A percentile compares a stretch with the other conserved stretches of the same genome.
phyloP scores from a whole-genome alignment of 2,797 vertebrate genomes.

The Epinephelus malabaricus region DNA sequence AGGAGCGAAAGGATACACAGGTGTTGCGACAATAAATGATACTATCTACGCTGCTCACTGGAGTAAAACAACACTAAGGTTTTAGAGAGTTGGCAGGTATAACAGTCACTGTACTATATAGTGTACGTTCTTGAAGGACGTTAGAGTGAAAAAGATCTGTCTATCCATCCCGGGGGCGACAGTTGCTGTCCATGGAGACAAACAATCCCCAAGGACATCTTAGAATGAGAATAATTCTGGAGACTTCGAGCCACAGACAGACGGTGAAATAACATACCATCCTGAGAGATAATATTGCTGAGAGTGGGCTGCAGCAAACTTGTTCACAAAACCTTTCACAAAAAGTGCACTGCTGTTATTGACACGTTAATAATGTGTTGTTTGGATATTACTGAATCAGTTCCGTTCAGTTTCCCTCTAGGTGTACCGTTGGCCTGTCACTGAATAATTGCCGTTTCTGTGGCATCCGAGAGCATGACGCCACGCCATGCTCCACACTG shows the following conservation, averaged over 20 bases:
- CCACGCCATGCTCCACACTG: constrained; percentile 19
- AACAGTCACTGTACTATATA: constrained; percentile 26
- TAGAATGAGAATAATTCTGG: constrained; percentile 35
- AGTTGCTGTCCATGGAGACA: constrained; percentile 48
- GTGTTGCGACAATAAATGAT: constrained; percentile 39
- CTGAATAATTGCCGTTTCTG: constrained; percentile 48
- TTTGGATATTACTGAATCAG: constrained; percentile 50
- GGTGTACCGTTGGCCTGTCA: constrained; percentile 43
- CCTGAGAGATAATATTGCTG: constrained; percentile 27
- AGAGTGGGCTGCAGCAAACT: constrained; percentile 7
- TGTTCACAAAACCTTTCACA: constrained; percentile 17
- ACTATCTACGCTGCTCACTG: constrained; percentile 17
- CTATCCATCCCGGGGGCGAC: constrained; percentile 40
- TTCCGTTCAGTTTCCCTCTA: constrained; percentile 42
- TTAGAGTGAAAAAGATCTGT: background rate
- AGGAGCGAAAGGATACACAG: constrained; percentile 24
- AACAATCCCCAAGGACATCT: constrained; percentile 59
- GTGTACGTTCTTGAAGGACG: constrained; percentile 42
- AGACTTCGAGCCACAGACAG: constrained; percentile 35
- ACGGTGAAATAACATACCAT: constrained; percentile 28
- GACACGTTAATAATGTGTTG: constrained; percentile 36
- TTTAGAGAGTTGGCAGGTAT: constrained; percentile 21
- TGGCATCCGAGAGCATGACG: constrained; percentile 30
- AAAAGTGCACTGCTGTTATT: constrained; percentile 27
- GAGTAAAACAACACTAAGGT: constrained; percentile 37